Conservation (phyloP, 2,888 invertebrate genomes). For the Glaucopsyche alexis region DNA sequence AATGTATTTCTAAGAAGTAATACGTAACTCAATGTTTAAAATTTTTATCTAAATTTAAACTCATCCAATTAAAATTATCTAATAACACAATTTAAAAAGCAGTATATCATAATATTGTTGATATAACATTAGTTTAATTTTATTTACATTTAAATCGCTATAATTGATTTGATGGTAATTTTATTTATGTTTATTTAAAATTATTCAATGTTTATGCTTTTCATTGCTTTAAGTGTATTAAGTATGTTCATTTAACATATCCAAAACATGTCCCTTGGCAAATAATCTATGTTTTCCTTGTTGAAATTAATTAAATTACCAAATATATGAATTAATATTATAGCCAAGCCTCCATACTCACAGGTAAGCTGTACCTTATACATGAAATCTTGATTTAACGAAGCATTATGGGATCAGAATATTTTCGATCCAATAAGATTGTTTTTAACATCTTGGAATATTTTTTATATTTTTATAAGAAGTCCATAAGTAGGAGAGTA, state of each 20-base stretch:
- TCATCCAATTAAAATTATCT: not conserved
- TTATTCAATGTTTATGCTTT: constrained; percentile 14
- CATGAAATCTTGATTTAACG: too few relatives aligned
- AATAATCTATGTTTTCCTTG: not conserved
- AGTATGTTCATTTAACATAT: not conserved
- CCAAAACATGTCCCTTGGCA: not conserved
- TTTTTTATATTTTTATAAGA: too few relatives aligned
- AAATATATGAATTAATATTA: not conserved
- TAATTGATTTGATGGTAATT: constrained; percentile 6
- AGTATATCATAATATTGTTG: constrained; percentile 3
- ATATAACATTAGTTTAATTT: constrained; percentile 5
- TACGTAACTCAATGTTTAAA: not conserved
- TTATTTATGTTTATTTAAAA: constrained; percentile 23
- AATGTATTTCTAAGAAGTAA: too few relatives aligned
- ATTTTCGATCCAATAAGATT: too few relatives aligned
- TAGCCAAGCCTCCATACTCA: not conserved
- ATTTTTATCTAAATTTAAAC: not conserved
- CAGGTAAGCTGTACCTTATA: not conserved
- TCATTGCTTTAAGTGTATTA: not conserved
- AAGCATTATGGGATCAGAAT: too few relatives aligned
- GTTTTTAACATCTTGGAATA: too few relatives aligned
- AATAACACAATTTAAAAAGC: not conserved
- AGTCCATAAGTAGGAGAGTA: too few relatives aligned
- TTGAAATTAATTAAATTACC: not conserved
- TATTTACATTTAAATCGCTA: constrained; percentile 20